Evolutionary conservation across 2,888 invertebrate species (phyloP).

Genomic region (Empis livida): DNA sequence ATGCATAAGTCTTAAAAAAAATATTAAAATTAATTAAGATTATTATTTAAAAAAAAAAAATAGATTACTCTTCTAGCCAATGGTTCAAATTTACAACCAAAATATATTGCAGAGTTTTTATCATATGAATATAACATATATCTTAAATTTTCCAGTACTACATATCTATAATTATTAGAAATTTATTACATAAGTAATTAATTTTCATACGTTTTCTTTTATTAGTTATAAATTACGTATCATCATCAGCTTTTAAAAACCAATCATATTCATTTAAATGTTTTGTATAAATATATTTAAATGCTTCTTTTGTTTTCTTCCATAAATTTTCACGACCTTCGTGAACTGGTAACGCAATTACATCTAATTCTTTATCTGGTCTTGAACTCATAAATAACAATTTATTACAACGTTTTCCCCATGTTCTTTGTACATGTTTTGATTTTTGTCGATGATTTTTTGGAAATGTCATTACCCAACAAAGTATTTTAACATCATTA

Average conservation of each 20-base stretch:
- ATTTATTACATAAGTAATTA: too few species aligned
- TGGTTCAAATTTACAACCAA: slow-evolving; percentile 86
- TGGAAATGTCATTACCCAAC: slow-evolving; percentile 96
- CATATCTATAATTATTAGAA: slow-evolving; percentile 49
- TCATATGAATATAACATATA: slow-evolving; percentile 70
- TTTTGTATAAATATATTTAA: slow-evolving; percentile 73
- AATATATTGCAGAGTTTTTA: slow-evolving; percentile 66
- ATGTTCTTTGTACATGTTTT: slow-evolving; percentile 84
- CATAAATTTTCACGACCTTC: slow-evolving; percentile 91
- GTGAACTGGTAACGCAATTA: slow-evolving; percentile 66
- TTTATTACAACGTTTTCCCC: slow-evolving; percentile 86
- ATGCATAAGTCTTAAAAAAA: slow-evolving; percentile 66
- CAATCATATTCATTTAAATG: slow-evolving; percentile 81
- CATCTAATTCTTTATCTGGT: slow-evolving; percentile 58
- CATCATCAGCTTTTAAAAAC: slow-evolving; percentile 98
- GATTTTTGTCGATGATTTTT: slow-evolving; percentile 80
- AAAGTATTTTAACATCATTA: slow-evolving; percentile 71
- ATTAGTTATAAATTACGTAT: slow-evolving; percentile 72
- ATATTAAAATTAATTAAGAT: not conserved
- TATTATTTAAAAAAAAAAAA: not conserved
- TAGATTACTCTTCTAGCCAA: slow-evolving; percentile 37
- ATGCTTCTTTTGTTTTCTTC: slow-evolving; percentile 95
- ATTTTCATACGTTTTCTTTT: too few species aligned
- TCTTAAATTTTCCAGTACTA: slow-evolving; percentile 88
- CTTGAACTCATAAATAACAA: slow-evolving; percentile 75